Conservation (phyloP, 2,888 invertebrate species). For the Epistrophe grossulariae region DNA sequence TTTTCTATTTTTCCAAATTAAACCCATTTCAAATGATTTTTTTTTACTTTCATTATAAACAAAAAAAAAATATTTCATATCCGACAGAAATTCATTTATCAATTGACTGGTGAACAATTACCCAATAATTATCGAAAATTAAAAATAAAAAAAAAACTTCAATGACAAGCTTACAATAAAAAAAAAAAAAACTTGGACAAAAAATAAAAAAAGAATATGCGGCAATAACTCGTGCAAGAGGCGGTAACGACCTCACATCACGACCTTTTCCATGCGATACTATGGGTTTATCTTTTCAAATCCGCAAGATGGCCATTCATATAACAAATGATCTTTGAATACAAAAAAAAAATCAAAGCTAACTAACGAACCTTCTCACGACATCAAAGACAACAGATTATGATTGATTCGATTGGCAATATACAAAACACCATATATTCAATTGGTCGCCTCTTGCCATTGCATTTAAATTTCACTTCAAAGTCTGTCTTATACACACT, state of each 20-base stretch:
- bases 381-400: slow-evolving; percentile 74
- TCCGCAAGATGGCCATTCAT: slow-evolving; percentile 68
- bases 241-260: slow-evolving; percentile 73
- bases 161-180: slow-evolving; percentile 39
- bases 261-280: slow-evolving; percentile 56
- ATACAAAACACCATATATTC: slow-evolving; percentile 47
- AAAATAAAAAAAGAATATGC: slow-evolving; percentile 11
- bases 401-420: slow-evolving; percentile 76
- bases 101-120: slow-evolving; percentile 64
- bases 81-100: slow-evolving; percentile 58
- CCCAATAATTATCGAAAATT: slow-evolving; percentile 66
- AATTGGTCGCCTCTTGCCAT: slow-evolving; percentile 60
- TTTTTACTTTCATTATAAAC: neutral
- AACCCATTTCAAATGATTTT: neutral
- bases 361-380: slow-evolving; percentile 67
- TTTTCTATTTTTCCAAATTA: neutral
- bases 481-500: neutral
- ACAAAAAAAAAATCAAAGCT: slow-evolving; percentile 19
- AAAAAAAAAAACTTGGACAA: slow-evolving; percentile 51
- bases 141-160: slow-evolving; percentile 41
- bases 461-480: slow-evolving; percentile 60
- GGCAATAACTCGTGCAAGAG: slow-evolving; percentile 69
- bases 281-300: slow-evolving; percentile 43
- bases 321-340: slow-evolving; percentile 67
- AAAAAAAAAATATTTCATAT: slow-evolving; percentile 49